Conservation (phyloP, 2,113 vertebrate species). For the Gallinago media region DNA sequence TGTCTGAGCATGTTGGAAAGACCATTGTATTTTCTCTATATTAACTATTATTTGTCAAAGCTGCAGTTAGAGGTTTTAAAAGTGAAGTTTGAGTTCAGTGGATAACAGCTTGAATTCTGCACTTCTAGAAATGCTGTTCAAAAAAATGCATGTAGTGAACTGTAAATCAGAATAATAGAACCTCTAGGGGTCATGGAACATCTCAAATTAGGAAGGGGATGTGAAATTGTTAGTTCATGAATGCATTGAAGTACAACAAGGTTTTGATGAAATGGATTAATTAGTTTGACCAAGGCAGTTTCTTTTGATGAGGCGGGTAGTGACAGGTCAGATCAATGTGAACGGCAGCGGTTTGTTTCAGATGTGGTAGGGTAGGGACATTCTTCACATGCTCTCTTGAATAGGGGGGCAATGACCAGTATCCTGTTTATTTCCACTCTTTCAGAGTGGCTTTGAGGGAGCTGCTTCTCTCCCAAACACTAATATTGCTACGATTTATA, state of each 20-base stretch:
- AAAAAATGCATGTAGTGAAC: background rate
- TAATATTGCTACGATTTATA: fast-evolving
- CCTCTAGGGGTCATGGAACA: background rate
- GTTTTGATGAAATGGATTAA: background rate
- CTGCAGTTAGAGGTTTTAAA: background rate
- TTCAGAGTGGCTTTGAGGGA: background rate
- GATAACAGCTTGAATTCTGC: background rate
- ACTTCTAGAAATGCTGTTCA: background rate
- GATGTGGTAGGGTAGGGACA: fast-evolving
- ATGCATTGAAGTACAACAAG: background rate
- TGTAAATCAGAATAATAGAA: background rate
- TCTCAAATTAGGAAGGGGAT: background rate
- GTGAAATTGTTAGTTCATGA: background rate
- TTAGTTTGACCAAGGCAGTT: background rate
- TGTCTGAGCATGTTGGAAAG: background rate
- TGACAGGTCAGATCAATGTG: background rate
- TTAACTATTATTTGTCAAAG: background rate
- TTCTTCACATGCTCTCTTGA: fast-evolving
- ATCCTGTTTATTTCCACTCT: background rate
- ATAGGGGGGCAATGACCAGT: fast-evolving
- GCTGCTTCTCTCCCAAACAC: no score
- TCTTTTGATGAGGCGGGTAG: background rate
- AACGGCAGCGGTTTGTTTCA: background rate
- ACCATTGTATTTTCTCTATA: background rate
- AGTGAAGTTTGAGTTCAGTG: background rate